Conservation (phyloP, 2,113 vertebrate species). For the Ranitomeya imitator region DNA sequence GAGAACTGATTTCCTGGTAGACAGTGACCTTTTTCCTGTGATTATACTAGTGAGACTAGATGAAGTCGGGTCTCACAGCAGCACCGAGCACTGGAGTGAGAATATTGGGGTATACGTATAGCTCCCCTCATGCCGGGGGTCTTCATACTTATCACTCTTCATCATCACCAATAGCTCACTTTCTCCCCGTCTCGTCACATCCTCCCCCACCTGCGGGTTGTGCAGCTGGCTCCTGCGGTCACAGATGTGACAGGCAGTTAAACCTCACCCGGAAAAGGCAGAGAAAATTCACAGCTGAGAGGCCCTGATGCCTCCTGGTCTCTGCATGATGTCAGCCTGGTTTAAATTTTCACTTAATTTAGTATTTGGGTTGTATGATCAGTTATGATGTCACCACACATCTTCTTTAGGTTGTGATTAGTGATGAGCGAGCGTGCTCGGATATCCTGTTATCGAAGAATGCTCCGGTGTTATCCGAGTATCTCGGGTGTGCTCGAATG, state of each 20-base stretch:
- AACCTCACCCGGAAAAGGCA: slow-evolving; percentile 28
- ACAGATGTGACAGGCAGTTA: slow-evolving; percentile 47
- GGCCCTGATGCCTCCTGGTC: background rate
- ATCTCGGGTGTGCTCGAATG: too few relatives aligned
- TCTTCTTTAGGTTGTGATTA: background rate
- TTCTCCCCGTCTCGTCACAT: background rate
- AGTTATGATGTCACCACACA: background rate
- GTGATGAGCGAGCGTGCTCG: too few relatives aligned
- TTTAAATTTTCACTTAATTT: too few relatives aligned
- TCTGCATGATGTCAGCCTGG: background rate
- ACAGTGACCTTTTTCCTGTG: too few relatives aligned
- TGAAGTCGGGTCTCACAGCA: background rate
- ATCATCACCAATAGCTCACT: too few relatives aligned
- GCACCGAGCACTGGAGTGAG: background rate
- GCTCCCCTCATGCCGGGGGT: too few relatives aligned
- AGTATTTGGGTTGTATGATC: background rate
- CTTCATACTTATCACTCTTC: too few relatives aligned
- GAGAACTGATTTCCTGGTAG: too few relatives aligned
- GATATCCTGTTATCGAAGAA: too few relatives aligned
- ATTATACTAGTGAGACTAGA: too few relatives aligned
- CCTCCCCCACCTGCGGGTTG: background rate
- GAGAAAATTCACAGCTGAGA: background rate
- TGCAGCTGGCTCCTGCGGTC: slow-evolving; percentile 48
- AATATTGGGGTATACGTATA: background rate
- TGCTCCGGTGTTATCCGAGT: too few relatives aligned